A percentile compares a stretch with the other conserved stretches of the same genome.
phyloP scores from a whole-genome alignment of 2,797 vertebrate species.

The Gadopsis marmoratus region DNA sequence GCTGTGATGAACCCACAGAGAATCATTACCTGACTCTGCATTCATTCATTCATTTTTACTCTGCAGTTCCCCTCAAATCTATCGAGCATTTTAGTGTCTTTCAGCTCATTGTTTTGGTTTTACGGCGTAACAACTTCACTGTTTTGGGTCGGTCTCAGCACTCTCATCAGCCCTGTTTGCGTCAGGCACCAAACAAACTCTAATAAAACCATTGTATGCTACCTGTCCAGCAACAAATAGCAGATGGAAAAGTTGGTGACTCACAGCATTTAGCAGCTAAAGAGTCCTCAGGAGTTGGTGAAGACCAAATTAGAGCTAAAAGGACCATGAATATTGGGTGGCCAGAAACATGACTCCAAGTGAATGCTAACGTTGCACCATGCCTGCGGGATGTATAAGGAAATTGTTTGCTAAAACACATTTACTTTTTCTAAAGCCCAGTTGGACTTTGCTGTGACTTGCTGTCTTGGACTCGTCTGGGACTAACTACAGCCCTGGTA shows the following conservation, averaged over 20 bases:
- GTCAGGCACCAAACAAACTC: background rate
- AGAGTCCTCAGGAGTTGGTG: background rate
- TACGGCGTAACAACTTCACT: background rate
- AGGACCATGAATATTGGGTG: background rate
- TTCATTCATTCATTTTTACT: too few relatives aligned
- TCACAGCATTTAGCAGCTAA: background rate
- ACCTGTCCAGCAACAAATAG: background rate
- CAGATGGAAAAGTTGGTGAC: background rate
- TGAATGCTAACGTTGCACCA: too few relatives aligned
- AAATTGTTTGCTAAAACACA: background rate
- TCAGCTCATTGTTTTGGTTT: conserved; percentile 6
- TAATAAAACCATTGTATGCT: background rate
- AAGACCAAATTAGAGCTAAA: background rate
- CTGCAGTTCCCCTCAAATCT: too few relatives aligned
- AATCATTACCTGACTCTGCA: too few relatives aligned
- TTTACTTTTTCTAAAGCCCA: background rate
- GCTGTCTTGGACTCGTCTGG: background rate
- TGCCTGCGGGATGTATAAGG: background rate
- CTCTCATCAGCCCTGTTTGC: background rate
- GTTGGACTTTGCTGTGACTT: conserved; percentile 2
- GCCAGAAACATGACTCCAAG: background rate
- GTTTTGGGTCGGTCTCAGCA: background rate
- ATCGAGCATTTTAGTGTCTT: background rate
- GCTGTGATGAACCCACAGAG: background rate
- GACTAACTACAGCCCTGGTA: background rate